Evolutionary conservation across 2,113 vertebrate genomes (phyloP).

Genomic region (Corythaixoides concolor): DNA sequence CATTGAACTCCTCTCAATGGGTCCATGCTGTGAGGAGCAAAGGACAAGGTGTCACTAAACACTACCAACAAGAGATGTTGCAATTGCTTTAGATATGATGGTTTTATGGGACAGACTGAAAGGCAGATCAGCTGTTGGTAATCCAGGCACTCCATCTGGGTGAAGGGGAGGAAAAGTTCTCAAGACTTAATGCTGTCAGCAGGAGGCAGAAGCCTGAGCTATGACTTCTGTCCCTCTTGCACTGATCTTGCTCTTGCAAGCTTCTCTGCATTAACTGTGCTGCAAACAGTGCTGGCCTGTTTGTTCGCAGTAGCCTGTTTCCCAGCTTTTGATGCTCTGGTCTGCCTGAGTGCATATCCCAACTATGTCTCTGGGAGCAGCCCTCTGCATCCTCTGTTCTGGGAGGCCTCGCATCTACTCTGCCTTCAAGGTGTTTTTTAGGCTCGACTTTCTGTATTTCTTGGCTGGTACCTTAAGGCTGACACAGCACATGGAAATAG

Average conservation of each 20-base stretch:
- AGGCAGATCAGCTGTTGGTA: background rate
- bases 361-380: background rate
- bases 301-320: background rate
- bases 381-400: background rate
- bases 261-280: background rate
- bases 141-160: background rate
- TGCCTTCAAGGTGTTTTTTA: background rate
- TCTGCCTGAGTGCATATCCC: accelerated
- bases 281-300: background rate
- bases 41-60: background rate
- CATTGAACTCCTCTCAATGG: background rate
- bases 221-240: accelerated
- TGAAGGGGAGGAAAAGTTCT: background rate
- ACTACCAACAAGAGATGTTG: accelerated
- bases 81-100: background rate
- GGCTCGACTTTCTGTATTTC: background rate
- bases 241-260: background rate
- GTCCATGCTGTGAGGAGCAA: background rate
- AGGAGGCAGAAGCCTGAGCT: background rate
- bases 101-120: background rate
- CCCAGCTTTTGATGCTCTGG: background rate
- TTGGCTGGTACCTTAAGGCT: background rate
- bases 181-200: background rate
- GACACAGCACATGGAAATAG: background rate
- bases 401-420: background rate